Percentiles rank a stretch among this genome's conserved stretches.
Conservation (phyloP, 2,113 vertebrate species). For the Alethe castanea region DNA sequence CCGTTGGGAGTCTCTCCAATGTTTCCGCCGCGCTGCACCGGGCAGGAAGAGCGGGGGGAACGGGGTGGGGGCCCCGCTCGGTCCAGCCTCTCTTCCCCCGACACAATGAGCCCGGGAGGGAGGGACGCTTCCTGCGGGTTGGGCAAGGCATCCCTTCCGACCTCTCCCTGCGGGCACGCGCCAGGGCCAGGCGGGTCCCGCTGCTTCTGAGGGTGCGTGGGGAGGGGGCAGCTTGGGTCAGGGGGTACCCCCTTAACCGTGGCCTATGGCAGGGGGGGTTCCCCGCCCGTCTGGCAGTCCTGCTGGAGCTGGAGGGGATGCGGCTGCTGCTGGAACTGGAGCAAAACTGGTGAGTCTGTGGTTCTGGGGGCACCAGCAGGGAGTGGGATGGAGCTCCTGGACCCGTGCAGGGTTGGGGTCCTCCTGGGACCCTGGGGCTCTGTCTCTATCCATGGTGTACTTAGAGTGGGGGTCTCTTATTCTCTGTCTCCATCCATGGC, state of each 20-base stretch:
- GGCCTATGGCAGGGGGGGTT: constrained; percentile 64
- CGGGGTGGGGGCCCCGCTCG: neutral
- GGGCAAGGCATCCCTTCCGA: neutral
- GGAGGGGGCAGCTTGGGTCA: rapidly evolving
- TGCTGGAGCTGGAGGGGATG: constrained; percentile 75
- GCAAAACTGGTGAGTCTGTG: constrained; percentile 80
- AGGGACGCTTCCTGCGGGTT: constrained; percentile 17
- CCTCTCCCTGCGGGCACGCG: neutral
- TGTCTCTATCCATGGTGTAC: rapidly evolving
- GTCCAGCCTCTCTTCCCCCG: neutral
- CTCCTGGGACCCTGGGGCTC: neutral
- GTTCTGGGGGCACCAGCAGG: neutral
- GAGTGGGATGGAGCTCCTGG: neutral
- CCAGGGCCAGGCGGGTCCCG: neutral
- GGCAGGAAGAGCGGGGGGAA: constrained; percentile 11
- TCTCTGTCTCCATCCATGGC: neutral
- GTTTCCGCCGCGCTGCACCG: constrained; percentile 7
- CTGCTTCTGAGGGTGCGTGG: rapidly evolving
- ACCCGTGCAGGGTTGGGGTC: neutral
- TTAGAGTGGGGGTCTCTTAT: neutral
- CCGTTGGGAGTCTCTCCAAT: neutral
- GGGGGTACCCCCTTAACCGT: neutral
- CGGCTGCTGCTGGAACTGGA: constrained; percentile 80
- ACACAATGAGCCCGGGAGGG: constrained; percentile 25
- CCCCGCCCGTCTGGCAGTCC: constrained; percentile 69